A percentile compares a stretch with the other conserved stretches of the same genome.
Conservation (phyloP, 2,113 vertebrate species). For the Cyrtonyx montezumae region DNA sequence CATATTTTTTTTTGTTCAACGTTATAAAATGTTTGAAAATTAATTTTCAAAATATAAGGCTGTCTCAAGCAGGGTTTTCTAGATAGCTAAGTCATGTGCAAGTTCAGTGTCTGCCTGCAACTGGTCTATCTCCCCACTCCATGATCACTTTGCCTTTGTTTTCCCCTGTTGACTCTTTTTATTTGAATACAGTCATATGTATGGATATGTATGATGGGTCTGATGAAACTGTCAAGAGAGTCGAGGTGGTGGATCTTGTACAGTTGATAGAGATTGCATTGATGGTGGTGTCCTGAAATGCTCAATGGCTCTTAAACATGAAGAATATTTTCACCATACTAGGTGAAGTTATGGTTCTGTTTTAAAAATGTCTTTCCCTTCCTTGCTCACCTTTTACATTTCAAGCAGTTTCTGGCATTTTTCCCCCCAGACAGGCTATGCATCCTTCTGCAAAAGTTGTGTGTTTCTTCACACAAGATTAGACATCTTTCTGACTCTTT, state of each 20-base stretch:
- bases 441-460: not conserved
- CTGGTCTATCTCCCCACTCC: rapidly evolving
- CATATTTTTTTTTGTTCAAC: not conserved
- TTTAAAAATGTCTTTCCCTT: not conserved
- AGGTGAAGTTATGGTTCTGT: not conserved
- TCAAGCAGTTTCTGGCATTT: not conserved
- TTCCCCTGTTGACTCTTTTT: not conserved
- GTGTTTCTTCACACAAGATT: not conserved
- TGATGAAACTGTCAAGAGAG: not conserved
- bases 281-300: not conserved
- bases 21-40: not conserved
- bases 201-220: not conserved
- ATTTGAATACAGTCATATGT: not conserved
- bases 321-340: not conserved
- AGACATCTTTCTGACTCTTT: not conserved
- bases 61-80: not conserved
- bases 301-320: not conserved
- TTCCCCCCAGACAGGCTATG: not conserved
- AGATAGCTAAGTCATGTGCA: not conserved
- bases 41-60: not conserved
- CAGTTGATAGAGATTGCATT: not conserved
- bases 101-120: not conserved
- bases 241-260: not conserved
- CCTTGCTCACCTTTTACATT: not conserved
- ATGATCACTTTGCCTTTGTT: not conserved